Evolutionary conservation across 2,888 invertebrate genomes (phyloP), one percentile per base, ranked within the genome.

Genomic region (Clitarchus hookeri): DNA sequence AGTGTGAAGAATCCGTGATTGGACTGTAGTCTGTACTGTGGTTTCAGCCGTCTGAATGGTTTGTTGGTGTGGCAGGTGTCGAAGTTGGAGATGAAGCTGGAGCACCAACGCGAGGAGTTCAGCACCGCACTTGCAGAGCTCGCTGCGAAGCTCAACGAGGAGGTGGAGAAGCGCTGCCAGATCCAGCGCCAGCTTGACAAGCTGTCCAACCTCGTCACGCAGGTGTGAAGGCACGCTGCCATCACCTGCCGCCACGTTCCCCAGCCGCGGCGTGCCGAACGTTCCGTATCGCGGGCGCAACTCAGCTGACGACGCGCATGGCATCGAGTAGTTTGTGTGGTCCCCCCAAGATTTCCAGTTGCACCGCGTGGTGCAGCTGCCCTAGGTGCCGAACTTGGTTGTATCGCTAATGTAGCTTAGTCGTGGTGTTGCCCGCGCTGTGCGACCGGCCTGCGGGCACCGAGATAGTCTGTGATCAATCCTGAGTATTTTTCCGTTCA

Each of bases 121-220:
- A 94, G 93, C 88, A 92, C 93, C 65, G 93, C 94, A 88, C 93
- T 96, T 86, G 95, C 95, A 87, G 95, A 95, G 84, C 91, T 96
- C 88, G 92, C 92, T 87, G 92, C 91, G 77, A 94, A 94, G 89
- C 91, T 96, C 85, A 93, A 93, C 84, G 91, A 93, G 84, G 96
- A 96, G 91, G 92, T 93, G 1, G 95, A 95, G 88, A 94, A 94
- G 90, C 93, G 96, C 78, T 93, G 93, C 89, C 91, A 94, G 87
- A 90, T 96, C 88, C 95, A 96, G 89, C 92, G 92, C 82, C 94
- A 95, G 90, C 91, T 96, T 86, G 95, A 95, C 88, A 96, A 95
- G 91, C 92, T 96, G 87, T 94, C 94, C 88, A 94, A 95, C 89
- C 94, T 95, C 90, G 95, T 95, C 89, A 95, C 95, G 90, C 95